Evolutionary conservation across 2,888 invertebrate species (phyloP), one percentile per base, ranked within the genome.

Genomic region (Pammene fasciana): DNA sequence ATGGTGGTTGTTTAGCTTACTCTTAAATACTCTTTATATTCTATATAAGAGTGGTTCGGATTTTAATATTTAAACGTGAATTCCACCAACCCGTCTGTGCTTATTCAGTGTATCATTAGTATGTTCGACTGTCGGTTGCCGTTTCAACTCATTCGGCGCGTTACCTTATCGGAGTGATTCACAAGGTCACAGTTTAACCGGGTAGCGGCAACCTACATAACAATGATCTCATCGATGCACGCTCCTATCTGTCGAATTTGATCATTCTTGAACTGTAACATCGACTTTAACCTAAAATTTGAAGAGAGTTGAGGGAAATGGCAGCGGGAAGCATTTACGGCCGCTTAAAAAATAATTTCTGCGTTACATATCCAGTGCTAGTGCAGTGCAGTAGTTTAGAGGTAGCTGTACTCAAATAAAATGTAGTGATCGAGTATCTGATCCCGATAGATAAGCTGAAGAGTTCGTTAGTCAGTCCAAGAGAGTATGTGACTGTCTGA

Each of bases 131-230:
- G 65, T 36, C 52, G 16, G 41, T 52, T 16, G 45, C 43, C 54
- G 62, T 43, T 55, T 46, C 72, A 81, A 81, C 77, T 76, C 79
- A 81, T 84, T 86, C 78, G 83, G 81, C 76, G 77, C 79, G 78
- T 79, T 79, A 79, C 88, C 89, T 87, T 90, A 90, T 89, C 89
- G 83, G 86, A 75, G 78, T 87, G 89, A 89, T 85, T 89, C 90
- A 88, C 91, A 90, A 92, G 91, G 91, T 87, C 88, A 78, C 84
- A 86, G 87, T 90, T 89, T 86, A 88, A 87, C 87, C 82, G 82
- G 84, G 81, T 82, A 84, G 82, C 83, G 79, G 78, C 83, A 84
- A 82, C 83, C 84, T 84, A 87, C 82, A 86, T 86, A 81, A 78
- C 78, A 80, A 80, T 91, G 90, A 91, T 86, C 88, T 91, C 90